These are phyloP conservation scores for Suncus etruscus DNA, from an alignment of 2,113 vertebrate genomes.

Conservation along the genomic window DNA sequence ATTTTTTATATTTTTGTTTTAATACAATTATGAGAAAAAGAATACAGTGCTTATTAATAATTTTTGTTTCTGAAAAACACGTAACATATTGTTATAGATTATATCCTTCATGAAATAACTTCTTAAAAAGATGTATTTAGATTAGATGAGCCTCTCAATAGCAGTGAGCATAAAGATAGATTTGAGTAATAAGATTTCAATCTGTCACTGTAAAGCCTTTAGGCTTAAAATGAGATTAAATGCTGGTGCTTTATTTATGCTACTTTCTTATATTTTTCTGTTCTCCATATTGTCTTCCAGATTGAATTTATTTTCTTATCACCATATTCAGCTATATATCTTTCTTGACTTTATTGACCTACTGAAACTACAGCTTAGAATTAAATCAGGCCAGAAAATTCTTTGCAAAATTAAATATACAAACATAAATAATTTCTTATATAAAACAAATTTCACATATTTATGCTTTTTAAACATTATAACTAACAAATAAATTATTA, in stretches of 20 bases:
- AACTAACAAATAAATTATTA: background rate
- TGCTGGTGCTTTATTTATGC: background rate
- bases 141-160: background rate
- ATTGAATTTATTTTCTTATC: background rate
- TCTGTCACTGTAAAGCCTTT: background rate
- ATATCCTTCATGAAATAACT: background rate
- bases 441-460: background rate
- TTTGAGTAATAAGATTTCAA: background rate
- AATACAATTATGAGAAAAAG: background rate
- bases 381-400: background rate
- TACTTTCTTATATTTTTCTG: background rate
- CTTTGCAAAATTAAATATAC: background rate
- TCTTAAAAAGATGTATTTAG: conserved; percentile 42
- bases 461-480: background rate
- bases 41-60: background rate
- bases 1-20: background rate
- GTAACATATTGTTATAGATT: background rate
- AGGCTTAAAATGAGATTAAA: background rate
- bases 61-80: background rate
- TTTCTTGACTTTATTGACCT: background rate
- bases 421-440: background rate
- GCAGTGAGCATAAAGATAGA: background rate
- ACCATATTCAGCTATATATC: background rate
- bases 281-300: background rate
- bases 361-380: background rate